Base-by-base conservation (phyloP, 2,113 vertebrate species). In the Haemorhous mexicanus region DNA sequence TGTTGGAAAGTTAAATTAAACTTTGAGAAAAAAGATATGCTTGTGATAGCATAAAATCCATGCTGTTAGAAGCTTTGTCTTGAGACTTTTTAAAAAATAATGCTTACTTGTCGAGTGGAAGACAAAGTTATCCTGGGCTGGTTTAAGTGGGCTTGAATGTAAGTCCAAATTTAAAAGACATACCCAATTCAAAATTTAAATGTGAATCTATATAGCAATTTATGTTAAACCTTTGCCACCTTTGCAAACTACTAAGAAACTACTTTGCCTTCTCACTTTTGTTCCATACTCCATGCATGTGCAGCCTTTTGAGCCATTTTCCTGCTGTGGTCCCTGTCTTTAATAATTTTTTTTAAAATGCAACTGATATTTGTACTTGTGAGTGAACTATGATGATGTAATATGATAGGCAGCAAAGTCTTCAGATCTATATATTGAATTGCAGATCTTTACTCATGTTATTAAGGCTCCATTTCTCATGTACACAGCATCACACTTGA, bases 291-390 rank as follows among this genome's bases (percentile, higher is more conserved):
- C 6, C 10, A 8, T 66, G 24, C 33, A 35, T 6, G 5, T 56
- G 10, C 35, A 83, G 11, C 24, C 4, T 13, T 83, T 83, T 47
- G 21, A 90, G 15, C 3, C 39, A 61, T 56, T 86, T 76, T 90
- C 28, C 32, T 37, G 11, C 15, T 61, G 11, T 52, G 16, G 68
- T 44, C 13, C 3, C 11, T 49, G 7, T 35, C 18, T 46, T 26
- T 26, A 21, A 16, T 6, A 12, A 28, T 4, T n/a, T 53, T 27
- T 50, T 67, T 43, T 13, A 4, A 69, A 52, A 14, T 52, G n/a
- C 28, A 58, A 26, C 15, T 84, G 63, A 44, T 0, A 0, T 23
- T 64, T 84, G 11, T 66, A 39, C 6, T 33, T 82, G 28, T 1
- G 0, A 21, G 7, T n/a, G 56, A 32, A 5, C 10, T 43, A 13